Base-by-base conservation (phyloP, 1,140 invertebrate genomes). In the Drosophila arawakana region DNA sequence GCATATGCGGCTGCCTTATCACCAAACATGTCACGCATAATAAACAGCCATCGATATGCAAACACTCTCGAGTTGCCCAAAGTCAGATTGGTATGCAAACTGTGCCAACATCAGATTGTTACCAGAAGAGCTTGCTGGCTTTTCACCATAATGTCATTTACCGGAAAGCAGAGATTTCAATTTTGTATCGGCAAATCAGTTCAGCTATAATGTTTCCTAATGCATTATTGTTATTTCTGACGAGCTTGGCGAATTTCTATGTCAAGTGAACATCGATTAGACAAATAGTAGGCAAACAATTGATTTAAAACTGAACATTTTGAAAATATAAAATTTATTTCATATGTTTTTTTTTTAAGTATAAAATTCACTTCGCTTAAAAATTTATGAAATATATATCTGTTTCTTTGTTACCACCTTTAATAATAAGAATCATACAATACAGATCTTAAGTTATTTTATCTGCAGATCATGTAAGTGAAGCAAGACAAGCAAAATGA, bases 51-150 rank as follows among this genome's bases (percentile, higher is more conserved):
- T 50, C 43, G 73, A 44, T 30, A 30, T 46, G 57, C 59, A 60
- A 37, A 55, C 63, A 54, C 69, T 68, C 80, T 73, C 59, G 47
- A 68, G 71, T 76, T 81, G 68, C 63, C 79, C 76, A 61, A 77
- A 68, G 50, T 62, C 72, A 85, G 78, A 78, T 86, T 85, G 83
- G 81, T 80, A 86, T 86, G 83, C 82, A 86, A 89, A 88, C 76
- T 88, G 83, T 74, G 46, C 47, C 46, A 41, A 41, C 44, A 41
- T 21, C 9, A 18, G 34, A 11, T 30, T 30, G 25, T 30, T 30
- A 30, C 25, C 70, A 41, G 62, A 44, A 35, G n/a, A 35, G 62
- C 21, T 39, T 54, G 46, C 21, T 39, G 43, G 46, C 43, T 43
- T 61, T 59, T 15, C 41, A 62, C 44, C 69, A 67, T 60, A 78